Conservation (phyloP, 2,113 vertebrate genomes). For the Thomomys bottae region DNA sequence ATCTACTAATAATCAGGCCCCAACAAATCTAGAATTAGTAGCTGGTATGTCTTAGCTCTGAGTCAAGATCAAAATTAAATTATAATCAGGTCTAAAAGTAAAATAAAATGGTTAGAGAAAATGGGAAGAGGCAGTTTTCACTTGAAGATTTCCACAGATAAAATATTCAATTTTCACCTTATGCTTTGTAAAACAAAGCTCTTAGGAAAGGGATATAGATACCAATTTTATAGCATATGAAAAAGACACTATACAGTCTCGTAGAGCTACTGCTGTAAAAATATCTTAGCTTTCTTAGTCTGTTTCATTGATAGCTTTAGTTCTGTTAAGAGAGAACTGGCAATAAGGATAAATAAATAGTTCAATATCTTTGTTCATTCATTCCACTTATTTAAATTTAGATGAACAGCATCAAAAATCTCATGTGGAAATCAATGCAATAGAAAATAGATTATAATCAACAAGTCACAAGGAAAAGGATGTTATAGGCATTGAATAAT, state of each 20-base stretch:
- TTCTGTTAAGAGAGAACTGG: neutral
- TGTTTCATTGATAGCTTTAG: neutral
- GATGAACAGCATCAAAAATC: conserved; percentile 41
- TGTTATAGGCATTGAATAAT: neutral
- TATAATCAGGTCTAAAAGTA: neutral
- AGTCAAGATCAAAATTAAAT: conserved; percentile 17
- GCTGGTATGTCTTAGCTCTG: neutral
- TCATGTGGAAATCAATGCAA: conserved; percentile 39
- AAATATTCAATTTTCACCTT: neutral
- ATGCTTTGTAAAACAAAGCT: neutral
- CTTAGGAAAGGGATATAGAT: neutral
- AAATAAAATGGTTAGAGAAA: neutral
- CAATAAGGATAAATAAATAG: neutral
- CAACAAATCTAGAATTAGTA: neutral
- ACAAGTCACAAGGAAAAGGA: neutral
- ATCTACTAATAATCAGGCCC: neutral
- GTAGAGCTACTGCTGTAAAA: neutral
- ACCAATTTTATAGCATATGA: neutral
- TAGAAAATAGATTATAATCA: conserved; percentile 47
- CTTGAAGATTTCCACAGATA: conserved; percentile 21
- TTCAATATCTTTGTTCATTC: conserved; percentile 38
- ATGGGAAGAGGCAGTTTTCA: neutral
- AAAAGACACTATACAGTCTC: neutral
- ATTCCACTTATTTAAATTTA: conserved; percentile 16
- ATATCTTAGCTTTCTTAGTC: neutral